Conservation (phyloP, 2,113 vertebrate species). For the Rhabdornis inornatus region DNA sequence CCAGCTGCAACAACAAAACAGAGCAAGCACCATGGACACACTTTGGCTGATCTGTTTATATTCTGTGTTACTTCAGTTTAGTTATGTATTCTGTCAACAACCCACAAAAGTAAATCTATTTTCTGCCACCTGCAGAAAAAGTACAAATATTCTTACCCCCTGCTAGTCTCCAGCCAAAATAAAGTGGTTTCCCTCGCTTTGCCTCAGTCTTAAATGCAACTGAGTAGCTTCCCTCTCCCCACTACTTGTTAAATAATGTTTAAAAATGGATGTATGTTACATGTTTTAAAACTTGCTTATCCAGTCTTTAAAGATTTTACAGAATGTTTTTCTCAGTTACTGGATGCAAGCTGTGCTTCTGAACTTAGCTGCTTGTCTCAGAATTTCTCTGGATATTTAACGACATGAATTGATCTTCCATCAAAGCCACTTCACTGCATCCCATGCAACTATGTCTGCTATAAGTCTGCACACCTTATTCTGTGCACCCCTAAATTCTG, state of each 20-base stretch:
- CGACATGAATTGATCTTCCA: not conserved
- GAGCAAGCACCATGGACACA: not conserved
- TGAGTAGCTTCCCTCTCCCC: not conserved
- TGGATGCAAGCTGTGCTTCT: not conserved
- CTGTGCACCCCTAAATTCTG: not conserved
- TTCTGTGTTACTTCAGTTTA: not conserved
- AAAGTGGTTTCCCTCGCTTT: not conserved
- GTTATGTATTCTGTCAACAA: not conserved
- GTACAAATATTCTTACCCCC: not conserved
- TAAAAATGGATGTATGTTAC: not conserved
- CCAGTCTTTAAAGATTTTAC: not conserved
- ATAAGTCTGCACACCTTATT: not conserved
- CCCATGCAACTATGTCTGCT: not conserved
- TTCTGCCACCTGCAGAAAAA: constrained; percentile 1
- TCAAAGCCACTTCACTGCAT: not conserved
- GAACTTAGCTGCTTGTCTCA: not conserved
- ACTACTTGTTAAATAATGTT: not conserved
- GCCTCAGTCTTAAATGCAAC: not conserved
- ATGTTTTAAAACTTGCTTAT: not conserved
- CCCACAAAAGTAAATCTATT: not conserved
- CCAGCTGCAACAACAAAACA: constrained; percentile 30
- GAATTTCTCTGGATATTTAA: not conserved
- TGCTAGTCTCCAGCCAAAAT: not conserved
- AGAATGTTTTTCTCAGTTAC: not conserved
- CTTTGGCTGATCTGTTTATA: not conserved